Conservation (phyloP, 1,140 invertebrate species). For the Ladona fulva region DNA sequence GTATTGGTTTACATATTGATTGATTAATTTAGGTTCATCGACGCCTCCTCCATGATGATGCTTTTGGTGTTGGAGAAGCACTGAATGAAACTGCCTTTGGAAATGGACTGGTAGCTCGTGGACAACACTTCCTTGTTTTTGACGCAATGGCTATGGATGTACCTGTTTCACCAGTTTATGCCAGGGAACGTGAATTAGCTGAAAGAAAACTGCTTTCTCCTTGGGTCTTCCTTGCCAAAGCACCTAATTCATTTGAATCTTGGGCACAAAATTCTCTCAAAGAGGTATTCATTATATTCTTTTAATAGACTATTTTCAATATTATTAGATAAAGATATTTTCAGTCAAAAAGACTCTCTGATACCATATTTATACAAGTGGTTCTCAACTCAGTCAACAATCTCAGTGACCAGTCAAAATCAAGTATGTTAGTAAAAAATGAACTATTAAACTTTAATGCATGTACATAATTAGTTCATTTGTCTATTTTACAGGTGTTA, state of each 20-base stretch:
- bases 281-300: not conserved
- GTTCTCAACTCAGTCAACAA: no score
- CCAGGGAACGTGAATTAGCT: constrained; percentile 13
- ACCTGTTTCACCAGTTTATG: not conserved
- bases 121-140: constrained; percentile 35
- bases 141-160: constrained; percentile 12
- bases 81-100: constrained; percentile 52
- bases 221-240: constrained; percentile 14
- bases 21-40: constrained; percentile 42
- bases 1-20: no score
- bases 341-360: no score
- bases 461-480: no score
- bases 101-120: constrained; percentile 48
- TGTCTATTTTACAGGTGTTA: no score
- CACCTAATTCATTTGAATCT: not conserved
- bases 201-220: constrained; percentile 17
- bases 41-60: constrained; percentile 50
- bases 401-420: no score
- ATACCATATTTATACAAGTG: no score
- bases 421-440: no score
- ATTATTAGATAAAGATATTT: no score
- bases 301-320: no score
- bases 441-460: no score
- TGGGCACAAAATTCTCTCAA: not conserved
- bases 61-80: constrained; percentile 55